Evolutionary conservation across 2,113 vertebrate genomes (phyloP).

Genomic region (Lepidothrix coronata): DNA sequence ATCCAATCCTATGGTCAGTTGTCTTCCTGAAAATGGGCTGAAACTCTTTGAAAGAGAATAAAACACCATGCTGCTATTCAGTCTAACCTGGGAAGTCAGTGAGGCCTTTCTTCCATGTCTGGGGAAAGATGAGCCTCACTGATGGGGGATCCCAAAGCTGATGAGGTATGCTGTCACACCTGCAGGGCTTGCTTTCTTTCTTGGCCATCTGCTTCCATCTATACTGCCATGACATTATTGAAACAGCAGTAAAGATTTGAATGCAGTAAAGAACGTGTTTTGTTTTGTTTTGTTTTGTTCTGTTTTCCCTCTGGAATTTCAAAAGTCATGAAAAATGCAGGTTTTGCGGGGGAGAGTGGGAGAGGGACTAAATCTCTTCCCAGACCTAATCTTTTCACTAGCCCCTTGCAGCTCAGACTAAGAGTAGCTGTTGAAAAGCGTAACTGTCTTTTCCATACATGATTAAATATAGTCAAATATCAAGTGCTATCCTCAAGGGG

Average conservation of each 20-base stretch:
- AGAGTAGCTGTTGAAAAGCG: slow-evolving; percentile 48
- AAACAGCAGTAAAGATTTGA: background rate
- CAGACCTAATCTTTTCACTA: background rate
- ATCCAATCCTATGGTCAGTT: background rate
- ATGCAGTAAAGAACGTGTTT: background rate
- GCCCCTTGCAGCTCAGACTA: slow-evolving; percentile 6
- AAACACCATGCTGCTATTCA: background rate
- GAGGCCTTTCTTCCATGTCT: background rate
- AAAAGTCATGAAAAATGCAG: slow-evolving; percentile 28
- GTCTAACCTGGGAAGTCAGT: background rate
- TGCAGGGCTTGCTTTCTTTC: background rate
- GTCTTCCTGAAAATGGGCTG: background rate
- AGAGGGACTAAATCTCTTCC: background rate
- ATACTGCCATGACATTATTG: background rate
- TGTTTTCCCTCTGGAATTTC: background rate
- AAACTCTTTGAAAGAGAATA: background rate
- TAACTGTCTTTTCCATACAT: slow-evolving; percentile 27
- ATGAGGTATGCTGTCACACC: background rate
- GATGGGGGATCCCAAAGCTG: background rate
- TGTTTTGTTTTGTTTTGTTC: background rate
- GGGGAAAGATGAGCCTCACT: background rate
- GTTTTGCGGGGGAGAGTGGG: background rate
- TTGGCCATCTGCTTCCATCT: background rate
- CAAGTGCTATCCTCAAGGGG: slow-evolving; percentile 40
- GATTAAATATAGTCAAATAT: slow-evolving; percentile 32